phyloP scores from a whole-genome alignment of 2,797 vertebrate genomes.

The Ctenopoma multispine region DNA sequence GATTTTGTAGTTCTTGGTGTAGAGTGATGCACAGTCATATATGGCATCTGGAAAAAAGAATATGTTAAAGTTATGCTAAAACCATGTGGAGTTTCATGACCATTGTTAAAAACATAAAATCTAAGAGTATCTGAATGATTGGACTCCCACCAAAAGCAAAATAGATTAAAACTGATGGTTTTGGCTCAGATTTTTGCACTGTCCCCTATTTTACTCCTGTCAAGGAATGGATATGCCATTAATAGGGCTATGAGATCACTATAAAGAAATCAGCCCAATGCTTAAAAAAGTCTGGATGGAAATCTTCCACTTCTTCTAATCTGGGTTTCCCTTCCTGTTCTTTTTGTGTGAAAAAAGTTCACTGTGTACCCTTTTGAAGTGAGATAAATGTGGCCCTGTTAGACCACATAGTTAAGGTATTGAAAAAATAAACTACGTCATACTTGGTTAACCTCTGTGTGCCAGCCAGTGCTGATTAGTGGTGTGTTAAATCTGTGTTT shows the following conservation, averaged over 20 bases:
- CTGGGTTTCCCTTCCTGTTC: conserved; percentile 63
- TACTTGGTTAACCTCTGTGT: conserved; percentile 55
- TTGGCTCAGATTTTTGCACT: conserved; percentile 18
- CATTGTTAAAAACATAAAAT: conserved; percentile 41
- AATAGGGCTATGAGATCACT: conserved; percentile 39
- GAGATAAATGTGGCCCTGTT: conserved; percentile 51
- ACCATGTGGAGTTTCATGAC: conserved; percentile 51
- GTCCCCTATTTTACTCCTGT: conserved; percentile 10
- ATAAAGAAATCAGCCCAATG: conserved; percentile 28
- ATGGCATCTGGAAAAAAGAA: conserved; percentile 87
- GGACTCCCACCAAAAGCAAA: conserved; percentile 21
- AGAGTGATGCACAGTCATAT: conserved; percentile 96
- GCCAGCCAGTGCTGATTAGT: conserved; percentile 65
- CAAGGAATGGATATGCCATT: conserved; percentile 43
- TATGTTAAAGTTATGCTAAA: conserved; percentile 43
- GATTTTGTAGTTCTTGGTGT: conserved; percentile 93
- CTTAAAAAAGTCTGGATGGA: conserved; percentile 34
- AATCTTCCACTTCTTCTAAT: conserved; percentile 65
- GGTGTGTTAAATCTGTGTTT: conserved; percentile 36
- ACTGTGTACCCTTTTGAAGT: conserved; percentile 64
- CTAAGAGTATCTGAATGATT: conserved; percentile 42
- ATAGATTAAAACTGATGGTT: conserved; percentile 18
- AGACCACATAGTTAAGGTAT: conserved; percentile 61
- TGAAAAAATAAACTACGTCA: conserved; percentile 73
- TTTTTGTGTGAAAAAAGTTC: conserved; percentile 55